These are phyloP conservation scores for Cephus pygmeus DNA, from an alignment of 2,888 invertebrate species.

Conservation along the genomic window DNA sequence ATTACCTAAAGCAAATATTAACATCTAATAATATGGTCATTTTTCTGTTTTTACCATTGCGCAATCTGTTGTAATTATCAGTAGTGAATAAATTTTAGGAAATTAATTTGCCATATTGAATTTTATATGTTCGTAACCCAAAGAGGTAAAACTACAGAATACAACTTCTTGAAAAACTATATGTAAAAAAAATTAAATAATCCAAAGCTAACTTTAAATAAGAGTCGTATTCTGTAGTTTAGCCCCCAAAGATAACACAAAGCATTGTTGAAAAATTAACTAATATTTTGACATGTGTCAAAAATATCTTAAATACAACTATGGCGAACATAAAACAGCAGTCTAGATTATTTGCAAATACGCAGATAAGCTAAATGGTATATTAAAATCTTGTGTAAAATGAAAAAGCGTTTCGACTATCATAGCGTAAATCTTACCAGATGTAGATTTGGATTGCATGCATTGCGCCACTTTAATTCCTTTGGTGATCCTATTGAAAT, in stretches of 20 bases:
- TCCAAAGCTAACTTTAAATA: no score
- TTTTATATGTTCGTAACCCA: neutral
- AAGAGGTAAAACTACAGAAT: neutral
- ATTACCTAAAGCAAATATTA: no score
- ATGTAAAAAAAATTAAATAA: no score
- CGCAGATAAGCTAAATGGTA: neutral
- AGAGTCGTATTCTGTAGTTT: no score
- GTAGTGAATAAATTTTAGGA: neutral
- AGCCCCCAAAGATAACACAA: neutral
- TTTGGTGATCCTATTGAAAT: constrained; percentile 68
- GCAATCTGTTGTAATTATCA: neutral
- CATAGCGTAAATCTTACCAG: constrained; percentile 62
- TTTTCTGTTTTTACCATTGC: neutral
- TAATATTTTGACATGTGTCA: neutral
- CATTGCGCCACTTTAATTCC: constrained; percentile 72
- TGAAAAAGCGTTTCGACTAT: neutral
- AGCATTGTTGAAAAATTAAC: neutral
- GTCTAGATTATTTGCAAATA: neutral
- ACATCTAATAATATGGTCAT: neutral
- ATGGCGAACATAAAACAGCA: neutral
- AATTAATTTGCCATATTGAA: neutral
- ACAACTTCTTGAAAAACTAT: no score
- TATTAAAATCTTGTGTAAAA: neutral
- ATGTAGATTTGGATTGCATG: constrained; percentile 70
- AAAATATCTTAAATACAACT: neutral